These are phyloP conservation scores for Limanda limanda DNA, from an alignment of 2,113 vertebrate species.

Conservation along the genomic window DNA sequence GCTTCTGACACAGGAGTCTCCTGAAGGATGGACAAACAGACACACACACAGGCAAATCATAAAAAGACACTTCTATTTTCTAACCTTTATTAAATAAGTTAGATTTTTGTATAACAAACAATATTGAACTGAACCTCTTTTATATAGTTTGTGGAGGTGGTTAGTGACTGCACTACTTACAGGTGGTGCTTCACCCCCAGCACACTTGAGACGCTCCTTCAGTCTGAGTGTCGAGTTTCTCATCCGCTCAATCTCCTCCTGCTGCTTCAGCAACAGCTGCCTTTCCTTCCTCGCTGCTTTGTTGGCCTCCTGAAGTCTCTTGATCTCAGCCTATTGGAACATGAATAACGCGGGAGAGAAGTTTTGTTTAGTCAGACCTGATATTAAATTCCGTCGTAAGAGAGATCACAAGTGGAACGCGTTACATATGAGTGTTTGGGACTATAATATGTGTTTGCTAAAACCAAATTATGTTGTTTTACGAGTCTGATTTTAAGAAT, in stretches of 20 bases:
- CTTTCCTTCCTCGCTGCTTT: constrained; percentile 95
- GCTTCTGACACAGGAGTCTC: constrained; percentile 82
- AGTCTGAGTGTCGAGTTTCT: constrained; percentile 91
- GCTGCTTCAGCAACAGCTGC: constrained; percentile 95
- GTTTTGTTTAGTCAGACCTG: neutral
- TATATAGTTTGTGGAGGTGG: neutral
- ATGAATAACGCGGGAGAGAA: neutral
- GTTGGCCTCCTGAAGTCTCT: constrained; percentile 95
- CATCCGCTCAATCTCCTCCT: constrained; percentile 95
- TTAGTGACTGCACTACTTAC: constrained; percentile 73
- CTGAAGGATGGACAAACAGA: constrained; percentile 63
- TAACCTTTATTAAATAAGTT: neutral
- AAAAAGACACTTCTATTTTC: neutral
- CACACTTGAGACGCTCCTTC: constrained; percentile 92
- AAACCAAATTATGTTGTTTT: no score
- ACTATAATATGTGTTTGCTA: no score
- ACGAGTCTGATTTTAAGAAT: no score
- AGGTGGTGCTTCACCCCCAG: constrained; percentile 81
- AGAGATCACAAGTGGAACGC: no score
- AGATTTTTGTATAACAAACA: neutral
- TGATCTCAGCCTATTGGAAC: constrained; percentile 91
- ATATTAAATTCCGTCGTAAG: no score
- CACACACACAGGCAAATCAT: neutral
- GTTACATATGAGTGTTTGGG: no score
- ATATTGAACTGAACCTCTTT: neutral